phyloP scores from a whole-genome alignment of 2,888 invertebrate genomes.

The Eubasilissa splendida region DNA sequence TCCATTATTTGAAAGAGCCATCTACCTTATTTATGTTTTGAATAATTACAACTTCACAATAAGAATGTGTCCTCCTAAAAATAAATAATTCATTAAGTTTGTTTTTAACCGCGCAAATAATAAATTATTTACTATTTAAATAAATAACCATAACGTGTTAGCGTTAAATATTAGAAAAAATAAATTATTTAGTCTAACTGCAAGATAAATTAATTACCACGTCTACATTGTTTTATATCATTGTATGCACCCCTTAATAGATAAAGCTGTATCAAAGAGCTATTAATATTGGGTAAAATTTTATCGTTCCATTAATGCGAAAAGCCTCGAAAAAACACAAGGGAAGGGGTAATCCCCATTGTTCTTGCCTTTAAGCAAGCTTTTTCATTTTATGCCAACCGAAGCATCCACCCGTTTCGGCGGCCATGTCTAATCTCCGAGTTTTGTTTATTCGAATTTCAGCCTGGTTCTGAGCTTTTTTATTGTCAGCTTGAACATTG shows the following conservation, averaged over 20 bases:
- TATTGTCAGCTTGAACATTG: conserved; percentile 14
- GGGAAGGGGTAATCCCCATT: conserved; percentile 3
- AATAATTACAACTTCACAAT: too few species aligned
- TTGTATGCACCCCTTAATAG: not conserved
- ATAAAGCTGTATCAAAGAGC: not conserved
- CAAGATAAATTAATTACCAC: not conserved
- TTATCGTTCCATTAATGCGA: conserved; percentile 9
- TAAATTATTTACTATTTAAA: too few species aligned
- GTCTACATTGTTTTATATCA: not conserved
- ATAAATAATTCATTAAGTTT: too few species aligned
- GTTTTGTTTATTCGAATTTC: conserved; percentile 8
- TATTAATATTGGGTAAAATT: not conserved
- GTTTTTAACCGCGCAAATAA: too few species aligned
- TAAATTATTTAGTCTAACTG: too few species aligned
- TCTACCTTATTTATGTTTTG: too few species aligned
- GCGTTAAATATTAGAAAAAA: too few species aligned
- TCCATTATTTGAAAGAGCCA: too few species aligned
- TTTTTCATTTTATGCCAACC: conserved; percentile 12
- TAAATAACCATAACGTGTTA: too few species aligned
- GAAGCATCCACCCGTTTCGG: conserved; percentile 5
- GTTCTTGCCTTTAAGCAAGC: conserved; percentile 13
- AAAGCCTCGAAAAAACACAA: not conserved
- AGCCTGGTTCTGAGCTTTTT: not conserved
- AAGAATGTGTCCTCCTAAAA: too few species aligned
- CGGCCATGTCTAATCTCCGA: conserved; percentile 5